A percentile compares a stretch with the other conserved stretches of the same genome.
These are phyloP conservation scores for Tortricodes alternella DNA, from an alignment of 2,888 invertebrate species.

Conservation along the genomic window DNA sequence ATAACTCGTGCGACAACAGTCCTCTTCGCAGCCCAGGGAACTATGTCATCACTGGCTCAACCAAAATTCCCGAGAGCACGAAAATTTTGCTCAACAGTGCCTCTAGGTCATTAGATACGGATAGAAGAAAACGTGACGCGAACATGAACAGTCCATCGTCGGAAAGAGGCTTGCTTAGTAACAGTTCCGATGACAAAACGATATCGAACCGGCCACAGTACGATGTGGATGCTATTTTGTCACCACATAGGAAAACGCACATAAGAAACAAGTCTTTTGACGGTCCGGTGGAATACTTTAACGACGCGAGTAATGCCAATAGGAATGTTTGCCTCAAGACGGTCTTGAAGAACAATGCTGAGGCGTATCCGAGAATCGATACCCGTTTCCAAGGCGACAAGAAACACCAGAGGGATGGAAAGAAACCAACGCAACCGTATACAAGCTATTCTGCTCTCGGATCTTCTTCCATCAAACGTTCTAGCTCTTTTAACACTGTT, in stretches of 20 bases:
- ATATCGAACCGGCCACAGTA: constrained; percentile 66
- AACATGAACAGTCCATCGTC: constrained; percentile 77
- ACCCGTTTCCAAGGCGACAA: constrained; percentile 69
- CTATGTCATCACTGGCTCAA: constrained; percentile 75
- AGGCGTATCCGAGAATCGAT: constrained; percentile 67
- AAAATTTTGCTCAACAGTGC: constrained; percentile 64
- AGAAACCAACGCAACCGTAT: constrained; percentile 44
- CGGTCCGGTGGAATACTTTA: constrained; percentile 61
- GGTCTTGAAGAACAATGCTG: constrained; percentile 73
- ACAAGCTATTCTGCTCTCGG: constrained; percentile 55
- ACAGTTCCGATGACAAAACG: constrained; percentile 77
- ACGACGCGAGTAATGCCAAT: constrained; percentile 66
- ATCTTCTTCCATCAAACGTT: constrained; percentile 83
- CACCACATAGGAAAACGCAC: constrained; percentile 78
- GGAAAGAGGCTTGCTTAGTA: constrained; percentile 59
- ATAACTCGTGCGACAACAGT: constrained; percentile 66
- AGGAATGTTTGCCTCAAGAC: constrained; percentile 64
- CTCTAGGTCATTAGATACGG: constrained; percentile 69
- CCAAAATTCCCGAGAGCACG: constrained; percentile 61
- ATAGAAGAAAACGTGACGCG: constrained; percentile 54
- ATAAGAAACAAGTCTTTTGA: constrained; percentile 80
- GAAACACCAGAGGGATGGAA: constrained; percentile 59
- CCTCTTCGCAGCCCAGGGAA: constrained; percentile 74
- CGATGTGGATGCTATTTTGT: constrained; percentile 64
- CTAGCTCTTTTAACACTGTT: constrained; percentile 85